Base-by-base conservation (phyloP, 2,113 vertebrate species). In the Rhodinocichla rosea region DNA sequence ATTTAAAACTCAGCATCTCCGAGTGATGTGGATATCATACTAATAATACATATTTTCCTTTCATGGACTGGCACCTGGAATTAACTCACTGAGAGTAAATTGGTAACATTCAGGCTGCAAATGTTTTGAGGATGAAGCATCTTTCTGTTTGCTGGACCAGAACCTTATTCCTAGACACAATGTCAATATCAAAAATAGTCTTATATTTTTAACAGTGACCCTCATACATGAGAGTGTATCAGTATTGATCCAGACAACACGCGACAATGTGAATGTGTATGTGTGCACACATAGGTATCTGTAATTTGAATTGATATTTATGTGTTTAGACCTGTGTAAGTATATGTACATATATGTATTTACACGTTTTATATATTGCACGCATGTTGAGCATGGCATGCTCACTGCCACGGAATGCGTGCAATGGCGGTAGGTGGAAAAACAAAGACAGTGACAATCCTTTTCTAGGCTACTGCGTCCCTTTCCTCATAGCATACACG, bases 381-480 rank as follows among this genome's bases (percentile, higher is more conserved):
- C 23, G 16, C 21, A 24, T 28, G 11, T 37, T 64, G 69, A 67
- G 42, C 32, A 33, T 21, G 19, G 27, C 7, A 9, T 19, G 39
- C 24, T 32, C 1, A 21, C 7, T 56, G 47, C n/a, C 33, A 17
- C 52, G 57, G 39, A 79, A 56, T 1, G 0, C 22, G 6, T 9
- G 27, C 17, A 83, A 37, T 0, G 6, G 42, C 0, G 0, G 20
- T 13, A 35, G 37, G n/a, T 19, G 26, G 7, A 27, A 60, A 89
- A 81, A 11, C 23, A 78, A 74, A 67, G 28, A 17, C 4, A 35
- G 37, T 15, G 35, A 32, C 2, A 17, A 67, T 11, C 15, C 11
- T 57, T 88, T 86, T 39, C 24, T n/a, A 40, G 71, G 21, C 32
- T 80, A 8, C 32, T 77, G 20, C 16, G 35, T 47, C 33, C 21